A percentile compares a stretch with the other conserved stretches of the same genome.
These are phyloP conservation scores for Pomacea canaliculata DNA, from an alignment of 2,888 invertebrate species.

Conservation along the genomic window DNA sequence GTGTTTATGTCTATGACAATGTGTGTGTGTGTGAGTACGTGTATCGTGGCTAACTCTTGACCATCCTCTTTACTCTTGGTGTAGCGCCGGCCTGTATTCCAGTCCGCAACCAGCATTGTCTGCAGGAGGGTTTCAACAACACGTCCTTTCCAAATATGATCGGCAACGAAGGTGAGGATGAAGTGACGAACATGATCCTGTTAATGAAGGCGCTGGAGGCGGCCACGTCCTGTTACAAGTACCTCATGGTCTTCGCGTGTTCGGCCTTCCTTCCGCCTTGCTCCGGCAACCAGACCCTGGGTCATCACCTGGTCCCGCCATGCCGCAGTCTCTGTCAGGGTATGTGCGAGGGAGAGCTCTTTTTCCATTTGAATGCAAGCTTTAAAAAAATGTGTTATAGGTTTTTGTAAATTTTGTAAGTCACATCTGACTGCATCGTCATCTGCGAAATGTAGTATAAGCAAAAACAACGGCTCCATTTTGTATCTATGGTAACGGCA, in stretches of 20 bases:
- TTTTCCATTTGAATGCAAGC: not conserved
- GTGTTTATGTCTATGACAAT: not conserved
- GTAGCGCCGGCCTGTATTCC: conserved; percentile 44
- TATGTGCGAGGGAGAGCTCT: not conserved
- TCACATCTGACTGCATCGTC: too few relatives aligned
- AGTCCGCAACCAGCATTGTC: conserved; percentile 36
- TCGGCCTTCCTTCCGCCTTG: conserved; percentile 53
- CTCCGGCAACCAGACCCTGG: conserved; percentile 33
- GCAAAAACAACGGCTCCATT: too few relatives aligned
- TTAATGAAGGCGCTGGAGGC: conserved; percentile 41
- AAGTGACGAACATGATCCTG: conserved; percentile 36
- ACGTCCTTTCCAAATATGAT: conserved; percentile 52
- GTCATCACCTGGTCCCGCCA: conserved; percentile 50
- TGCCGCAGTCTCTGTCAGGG: conserved; percentile 59
- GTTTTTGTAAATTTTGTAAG: too few relatives aligned
- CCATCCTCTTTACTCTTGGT: not conserved
- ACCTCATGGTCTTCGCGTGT: conserved; percentile 50
- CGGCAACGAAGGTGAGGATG: conserved; percentile 38
- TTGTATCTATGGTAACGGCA: too few relatives aligned
- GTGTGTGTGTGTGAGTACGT: not conserved
- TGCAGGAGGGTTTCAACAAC: conserved; percentile 39
- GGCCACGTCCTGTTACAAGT: conserved; percentile 54
- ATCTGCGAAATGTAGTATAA: too few relatives aligned
- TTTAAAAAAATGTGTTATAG: too few relatives aligned
- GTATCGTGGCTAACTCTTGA: not conserved